phyloP scores from a whole-genome alignment of 2,113 vertebrate species.

The Semnornis frantzii region DNA sequence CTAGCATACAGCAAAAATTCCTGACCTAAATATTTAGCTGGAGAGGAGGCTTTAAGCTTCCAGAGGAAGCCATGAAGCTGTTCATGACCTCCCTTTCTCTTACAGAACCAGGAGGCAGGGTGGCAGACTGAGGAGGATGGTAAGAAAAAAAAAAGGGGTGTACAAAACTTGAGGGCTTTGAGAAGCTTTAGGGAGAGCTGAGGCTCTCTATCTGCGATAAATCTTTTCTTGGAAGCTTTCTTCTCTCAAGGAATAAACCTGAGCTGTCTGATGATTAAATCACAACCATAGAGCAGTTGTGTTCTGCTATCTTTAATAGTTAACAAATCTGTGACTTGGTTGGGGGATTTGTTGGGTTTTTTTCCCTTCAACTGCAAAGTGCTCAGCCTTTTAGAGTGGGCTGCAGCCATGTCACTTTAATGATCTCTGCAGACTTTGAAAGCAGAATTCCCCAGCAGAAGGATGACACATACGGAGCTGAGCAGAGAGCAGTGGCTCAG shows the following conservation, averaged over 20 bases:
- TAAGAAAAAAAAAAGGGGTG: background rate
- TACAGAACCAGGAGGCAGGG: background rate
- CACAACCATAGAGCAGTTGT: conserved; percentile 3
- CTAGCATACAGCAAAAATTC: too few species aligned
- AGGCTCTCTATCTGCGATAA: background rate
- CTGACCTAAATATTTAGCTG: too few species aligned
- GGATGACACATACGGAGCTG: conserved; percentile 74
- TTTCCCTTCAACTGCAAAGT: background rate
- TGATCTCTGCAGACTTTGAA: conserved; percentile 61
- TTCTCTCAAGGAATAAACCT: background rate
- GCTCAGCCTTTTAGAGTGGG: conserved; percentile 18
- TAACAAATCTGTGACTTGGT: background rate
- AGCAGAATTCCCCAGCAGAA: conserved; percentile 73
- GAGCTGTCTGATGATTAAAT: background rate
- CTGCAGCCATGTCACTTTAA: conserved; percentile 56
- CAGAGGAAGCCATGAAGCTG: background rate
- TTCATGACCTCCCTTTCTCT: background rate
- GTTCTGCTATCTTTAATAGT: background rate
- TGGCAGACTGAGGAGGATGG: background rate
- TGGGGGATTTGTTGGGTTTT: background rate
- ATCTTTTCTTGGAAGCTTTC: background rate
- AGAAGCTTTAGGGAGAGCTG: background rate
- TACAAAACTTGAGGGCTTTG: background rate
- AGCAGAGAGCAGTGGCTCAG: conserved; percentile 76
- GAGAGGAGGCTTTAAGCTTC: background rate